Evolutionary conservation across 2,113 vertebrate species (phyloP).

Genomic region (Passer domesticus): DNA sequence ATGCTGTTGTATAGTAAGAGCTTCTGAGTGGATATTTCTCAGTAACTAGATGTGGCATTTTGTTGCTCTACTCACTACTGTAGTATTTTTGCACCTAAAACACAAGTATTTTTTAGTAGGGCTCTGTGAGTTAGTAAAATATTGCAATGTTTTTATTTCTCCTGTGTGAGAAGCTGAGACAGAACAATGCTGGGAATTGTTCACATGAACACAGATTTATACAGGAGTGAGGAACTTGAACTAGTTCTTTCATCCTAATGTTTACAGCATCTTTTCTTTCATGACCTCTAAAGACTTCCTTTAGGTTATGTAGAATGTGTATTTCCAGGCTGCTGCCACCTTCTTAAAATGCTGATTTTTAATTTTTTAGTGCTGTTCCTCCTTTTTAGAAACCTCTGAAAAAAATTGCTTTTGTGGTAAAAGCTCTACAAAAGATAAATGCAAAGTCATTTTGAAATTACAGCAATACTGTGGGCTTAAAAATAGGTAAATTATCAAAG

Average conservation of each 20-base stretch:
- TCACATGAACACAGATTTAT: neutral
- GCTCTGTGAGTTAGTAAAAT: neutral
- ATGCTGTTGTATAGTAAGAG: slow-evolving; percentile 13
- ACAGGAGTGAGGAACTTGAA: neutral
- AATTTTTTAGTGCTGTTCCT: neutral
- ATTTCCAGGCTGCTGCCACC: neutral
- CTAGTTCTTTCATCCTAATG: neutral
- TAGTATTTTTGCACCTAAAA: neutral
- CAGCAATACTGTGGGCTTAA: neutral
- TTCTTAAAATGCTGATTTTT: neutral
- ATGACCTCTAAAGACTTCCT: neutral
- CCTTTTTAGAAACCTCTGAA: neutral
- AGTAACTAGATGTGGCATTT: neutral
- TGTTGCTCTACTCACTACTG: neutral
- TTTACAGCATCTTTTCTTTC: neutral
- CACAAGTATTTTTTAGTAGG: neutral
- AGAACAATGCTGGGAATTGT: neutral
- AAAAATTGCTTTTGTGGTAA: neutral
- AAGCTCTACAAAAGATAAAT: neutral
- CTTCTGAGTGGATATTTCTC: neutral
- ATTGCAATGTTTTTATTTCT: neutral
- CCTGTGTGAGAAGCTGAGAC: neutral
- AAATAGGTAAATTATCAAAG: neutral
- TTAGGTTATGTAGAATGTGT: neutral
- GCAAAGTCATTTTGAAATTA: neutral